These are phyloP conservation scores for Eutolmus rufibarbis DNA, from an alignment of 2,888 invertebrate genomes.

Conservation along the genomic window DNA sequence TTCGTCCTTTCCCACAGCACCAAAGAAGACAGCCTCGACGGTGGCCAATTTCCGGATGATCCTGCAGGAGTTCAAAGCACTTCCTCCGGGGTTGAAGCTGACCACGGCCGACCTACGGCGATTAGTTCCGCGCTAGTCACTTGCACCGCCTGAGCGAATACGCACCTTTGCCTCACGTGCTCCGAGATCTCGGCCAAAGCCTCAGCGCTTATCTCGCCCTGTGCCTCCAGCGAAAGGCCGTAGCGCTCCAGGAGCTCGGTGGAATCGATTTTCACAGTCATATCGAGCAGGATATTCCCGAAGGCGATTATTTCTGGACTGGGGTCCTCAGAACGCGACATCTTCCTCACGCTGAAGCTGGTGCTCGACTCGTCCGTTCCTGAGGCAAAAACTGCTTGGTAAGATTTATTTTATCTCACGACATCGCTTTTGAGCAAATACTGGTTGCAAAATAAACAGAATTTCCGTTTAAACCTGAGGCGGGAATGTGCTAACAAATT, in stretches of 20 bases:
- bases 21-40: constrained; percentile 64
- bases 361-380: neutral
- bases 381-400: neutral
- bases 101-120: neutral
- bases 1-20: constrained; percentile 65
- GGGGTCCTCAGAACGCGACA: neutral
- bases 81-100: constrained; percentile 59
- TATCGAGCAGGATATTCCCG: constrained; percentile 60
- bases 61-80: constrained; percentile 64
- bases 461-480: neutral
- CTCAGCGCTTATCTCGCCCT: constrained; percentile 57
- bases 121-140: neutral
- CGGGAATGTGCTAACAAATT: neutral
- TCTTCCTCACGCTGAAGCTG: neutral
- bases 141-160: neutral
- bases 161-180: constrained; percentile 53
- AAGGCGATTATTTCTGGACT: constrained; percentile 58
- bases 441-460: neutral
- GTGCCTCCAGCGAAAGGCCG: constrained; percentile 54
- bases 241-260: constrained; percentile 55
- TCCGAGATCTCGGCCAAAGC: constrained; percentile 53
- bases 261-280: constrained; percentile 53
- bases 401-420: neutral
- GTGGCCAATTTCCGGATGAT: constrained; percentile 56
- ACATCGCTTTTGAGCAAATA: neutral